These are phyloP conservation scores for Esperia sulphurella DNA, from an alignment of 2,888 invertebrate genomes.

Conservation along the genomic window DNA sequence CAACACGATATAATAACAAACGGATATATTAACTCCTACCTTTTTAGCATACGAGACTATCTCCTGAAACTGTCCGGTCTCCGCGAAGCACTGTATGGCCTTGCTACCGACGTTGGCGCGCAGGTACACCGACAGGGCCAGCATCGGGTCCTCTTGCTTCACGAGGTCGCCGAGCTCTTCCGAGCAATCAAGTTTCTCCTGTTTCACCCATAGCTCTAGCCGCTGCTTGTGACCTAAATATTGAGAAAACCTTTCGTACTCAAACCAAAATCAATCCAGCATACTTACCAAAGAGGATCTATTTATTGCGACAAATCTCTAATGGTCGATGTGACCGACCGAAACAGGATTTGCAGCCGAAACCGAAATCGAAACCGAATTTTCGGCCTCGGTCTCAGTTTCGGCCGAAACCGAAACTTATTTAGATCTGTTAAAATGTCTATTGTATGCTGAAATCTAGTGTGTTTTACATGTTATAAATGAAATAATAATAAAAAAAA, in stretches of 20 bases:
- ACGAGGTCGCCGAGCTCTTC: conserved; percentile 99
- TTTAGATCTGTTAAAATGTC: no score
- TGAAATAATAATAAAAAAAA: no score
- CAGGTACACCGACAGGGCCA: conserved; percentile 97
- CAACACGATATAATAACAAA: not conserved
- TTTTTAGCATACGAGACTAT: conserved; percentile 99
- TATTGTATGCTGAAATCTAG: no score
- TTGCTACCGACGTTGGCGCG: conserved; percentile 99
- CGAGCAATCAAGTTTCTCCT: conserved; percentile 98
- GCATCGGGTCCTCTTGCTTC: conserved; percentile 96
- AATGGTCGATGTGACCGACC: no score
- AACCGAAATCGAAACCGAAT: no score
- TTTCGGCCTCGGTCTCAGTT: no score
- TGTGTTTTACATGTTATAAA: no score
- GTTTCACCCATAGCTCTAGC: conserved; percentile 98
- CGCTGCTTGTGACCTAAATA: conserved; percentile 90
- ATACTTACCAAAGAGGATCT: no score
- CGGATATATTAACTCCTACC: conserved; percentile 70
- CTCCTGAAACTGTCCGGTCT: conserved; percentile 99
- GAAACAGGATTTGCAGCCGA: no score
- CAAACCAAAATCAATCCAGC: no score
- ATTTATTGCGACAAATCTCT: no score
- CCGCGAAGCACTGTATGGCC: conserved; percentile 98
- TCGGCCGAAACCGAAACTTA: no score
- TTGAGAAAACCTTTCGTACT: not conserved